Evolutionary conservation across 2,888 invertebrate genomes (phyloP).

Genomic region (Creontiades dilutus): DNA sequence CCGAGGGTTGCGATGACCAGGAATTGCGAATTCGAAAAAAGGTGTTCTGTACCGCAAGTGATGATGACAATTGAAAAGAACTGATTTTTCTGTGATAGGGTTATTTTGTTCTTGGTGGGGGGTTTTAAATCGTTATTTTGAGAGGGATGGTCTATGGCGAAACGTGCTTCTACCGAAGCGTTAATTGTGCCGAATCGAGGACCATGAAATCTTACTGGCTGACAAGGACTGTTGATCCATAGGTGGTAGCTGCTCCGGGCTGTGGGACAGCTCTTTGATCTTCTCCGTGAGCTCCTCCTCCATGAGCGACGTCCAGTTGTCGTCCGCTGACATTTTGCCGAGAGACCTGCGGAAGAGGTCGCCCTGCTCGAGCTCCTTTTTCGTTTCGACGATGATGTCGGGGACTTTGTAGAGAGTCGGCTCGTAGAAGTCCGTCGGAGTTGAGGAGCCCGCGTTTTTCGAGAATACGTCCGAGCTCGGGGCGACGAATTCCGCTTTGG

Average conservation of each 20-base stretch:
- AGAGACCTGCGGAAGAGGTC: constrained; percentile 53
- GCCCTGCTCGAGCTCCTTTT: constrained; percentile 59
- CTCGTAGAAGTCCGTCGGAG: constrained; percentile 61
- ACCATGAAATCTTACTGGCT: neutral
- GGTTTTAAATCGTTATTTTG: too few relatives aligned
- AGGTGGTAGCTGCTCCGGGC: neutral
- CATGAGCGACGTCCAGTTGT: constrained; percentile 46
- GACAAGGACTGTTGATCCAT: neutral
- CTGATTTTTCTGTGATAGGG: too few relatives aligned
- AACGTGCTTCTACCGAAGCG: too few relatives aligned
- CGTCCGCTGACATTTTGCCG: constrained; percentile 26
- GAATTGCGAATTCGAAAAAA: too few relatives aligned
- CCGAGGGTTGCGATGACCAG: too few relatives aligned
- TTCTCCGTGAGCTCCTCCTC: constrained; percentile 49
- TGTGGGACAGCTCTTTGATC: constrained; percentile 43
- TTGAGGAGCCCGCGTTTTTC: constrained; percentile 42
- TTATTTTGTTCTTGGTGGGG: too few relatives aligned
- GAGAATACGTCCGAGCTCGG: constrained; percentile 53
- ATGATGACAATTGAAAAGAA: too few relatives aligned
- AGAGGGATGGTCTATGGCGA: too few relatives aligned
- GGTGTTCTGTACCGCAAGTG: too few relatives aligned
- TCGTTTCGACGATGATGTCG: constrained; percentile 63
- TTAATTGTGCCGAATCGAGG: too few relatives aligned
- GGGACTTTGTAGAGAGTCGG: constrained; percentile 56
- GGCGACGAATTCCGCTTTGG: constrained; percentile 59